Evolutionary conservation across 2,113 vertebrate species (phyloP).

Genomic region (Monarcha castaneiventris): DNA sequence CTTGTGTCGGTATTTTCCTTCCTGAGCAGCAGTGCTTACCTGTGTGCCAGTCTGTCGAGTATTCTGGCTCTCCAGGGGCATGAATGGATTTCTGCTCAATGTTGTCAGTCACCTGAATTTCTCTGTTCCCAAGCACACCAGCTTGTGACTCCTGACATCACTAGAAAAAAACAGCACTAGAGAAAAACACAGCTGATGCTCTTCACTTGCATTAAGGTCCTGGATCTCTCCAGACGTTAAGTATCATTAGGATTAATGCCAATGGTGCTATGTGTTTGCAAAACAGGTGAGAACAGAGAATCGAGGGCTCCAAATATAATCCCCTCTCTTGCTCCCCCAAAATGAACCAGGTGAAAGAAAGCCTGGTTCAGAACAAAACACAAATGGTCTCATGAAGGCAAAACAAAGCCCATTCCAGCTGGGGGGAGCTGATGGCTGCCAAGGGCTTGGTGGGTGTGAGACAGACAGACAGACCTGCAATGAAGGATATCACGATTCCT

Average conservation of each 20-base stretch:
- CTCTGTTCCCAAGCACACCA: background rate
- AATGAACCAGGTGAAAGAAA: background rate
- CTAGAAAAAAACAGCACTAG: background rate
- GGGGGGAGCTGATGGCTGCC: background rate
- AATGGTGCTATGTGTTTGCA: background rate
- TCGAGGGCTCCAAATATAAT: background rate
- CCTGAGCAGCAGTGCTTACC: background rate
- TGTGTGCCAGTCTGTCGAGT: background rate
- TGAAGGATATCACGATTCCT: background rate
- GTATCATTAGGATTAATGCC: background rate
- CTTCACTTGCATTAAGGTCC: background rate
- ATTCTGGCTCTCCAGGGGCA: background rate
- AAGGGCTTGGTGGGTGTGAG: background rate
- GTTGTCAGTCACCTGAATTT: conserved; percentile 21
- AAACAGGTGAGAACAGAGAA: conserved; percentile 13
- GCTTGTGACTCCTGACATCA: conserved; percentile 17
- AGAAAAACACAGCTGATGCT: conserved; percentile 14
- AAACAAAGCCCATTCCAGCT: background rate
- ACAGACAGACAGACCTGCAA: background rate
- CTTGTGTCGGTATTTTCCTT: background rate
- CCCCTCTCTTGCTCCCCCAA: accelerated
- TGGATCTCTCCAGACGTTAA: background rate
- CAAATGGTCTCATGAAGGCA: background rate
- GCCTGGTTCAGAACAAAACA: background rate
- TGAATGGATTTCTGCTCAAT: background rate